Percentiles rank a stretch among this genome's conserved stretches.
These are phyloP conservation scores for Tragelaphus imberbis DNA, from an alignment of 2,113 vertebrate species.

Conservation along the genomic window DNA sequence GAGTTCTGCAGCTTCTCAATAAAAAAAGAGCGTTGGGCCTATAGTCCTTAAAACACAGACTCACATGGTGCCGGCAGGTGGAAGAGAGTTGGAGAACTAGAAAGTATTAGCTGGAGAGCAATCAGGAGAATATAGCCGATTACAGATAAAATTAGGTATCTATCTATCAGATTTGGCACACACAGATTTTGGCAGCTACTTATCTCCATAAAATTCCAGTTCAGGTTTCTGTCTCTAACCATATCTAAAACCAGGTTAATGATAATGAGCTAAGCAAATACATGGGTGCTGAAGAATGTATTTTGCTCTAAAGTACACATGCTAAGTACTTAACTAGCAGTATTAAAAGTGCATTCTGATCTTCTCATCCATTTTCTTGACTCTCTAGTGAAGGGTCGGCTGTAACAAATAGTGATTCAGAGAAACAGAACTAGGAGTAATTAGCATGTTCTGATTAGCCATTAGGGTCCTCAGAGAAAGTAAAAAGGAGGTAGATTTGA, in stretches of 20 bases:
- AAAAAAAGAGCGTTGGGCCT: constrained; percentile 70
- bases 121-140: constrained; percentile 56
- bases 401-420: neutral
- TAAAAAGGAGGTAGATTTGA: neutral
- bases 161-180: neutral
- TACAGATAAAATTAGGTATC: constrained; percentile 66
- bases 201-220: neutral
- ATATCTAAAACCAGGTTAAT: neutral
- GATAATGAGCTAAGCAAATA: neutral
- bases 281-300: neutral
- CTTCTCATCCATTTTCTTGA: neutral
- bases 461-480: neutral
- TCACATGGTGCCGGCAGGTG: constrained; percentile 67
- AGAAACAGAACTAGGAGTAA: neutral
- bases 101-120: constrained; percentile 64
- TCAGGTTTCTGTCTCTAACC: neutral
- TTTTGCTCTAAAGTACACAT: neutral
- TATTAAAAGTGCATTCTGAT: neutral
- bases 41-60: constrained; percentile 76
- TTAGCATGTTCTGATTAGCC: neutral
- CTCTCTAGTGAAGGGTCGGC: neutral
- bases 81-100: constrained; percentile 67
- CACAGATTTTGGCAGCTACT: neutral
- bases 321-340: neutral
- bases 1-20: constrained; percentile 83